Conservation (phyloP, 1,140 invertebrate genomes). For the Tetramorium simillimum region DNA sequence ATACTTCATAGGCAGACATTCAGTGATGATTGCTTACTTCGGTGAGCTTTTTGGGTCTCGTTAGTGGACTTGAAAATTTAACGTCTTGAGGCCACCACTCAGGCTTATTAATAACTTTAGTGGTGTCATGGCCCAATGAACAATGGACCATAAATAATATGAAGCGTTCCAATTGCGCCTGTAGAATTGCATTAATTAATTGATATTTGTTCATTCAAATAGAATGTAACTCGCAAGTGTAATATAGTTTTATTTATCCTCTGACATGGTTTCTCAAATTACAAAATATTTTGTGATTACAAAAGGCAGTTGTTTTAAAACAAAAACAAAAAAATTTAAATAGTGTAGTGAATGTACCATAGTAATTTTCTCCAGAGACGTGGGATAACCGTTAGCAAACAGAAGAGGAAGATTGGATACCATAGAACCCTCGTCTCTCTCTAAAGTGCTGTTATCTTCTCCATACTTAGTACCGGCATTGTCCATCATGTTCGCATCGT, state of each 20-base stretch:
- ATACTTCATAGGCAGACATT: background rate
- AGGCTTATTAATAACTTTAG: conserved; percentile 87
- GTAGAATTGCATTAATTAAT: conserved; percentile 36
- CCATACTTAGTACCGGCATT: conserved; percentile 73
- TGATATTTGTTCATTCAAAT: background rate
- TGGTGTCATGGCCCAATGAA: conserved; percentile 88
- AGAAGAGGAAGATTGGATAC: conserved; percentile 89
- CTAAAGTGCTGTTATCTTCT: conserved; percentile 68
- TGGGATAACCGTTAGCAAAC: conserved; percentile 90
- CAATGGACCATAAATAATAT: conserved; percentile 91
- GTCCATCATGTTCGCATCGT: conserved; percentile 78
- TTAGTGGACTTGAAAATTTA: conserved; percentile 88
- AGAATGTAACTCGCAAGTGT: background rate
- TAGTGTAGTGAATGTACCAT: conserved; percentile 78
- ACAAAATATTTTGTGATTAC: background rate
- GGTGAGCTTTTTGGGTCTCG: conserved; percentile 85
- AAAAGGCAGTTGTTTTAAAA: background rate
- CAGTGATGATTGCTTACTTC: conserved; percentile 81
- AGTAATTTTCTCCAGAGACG: conserved; percentile 88
- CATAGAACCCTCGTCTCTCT: conserved; percentile 84
- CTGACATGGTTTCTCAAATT: background rate
- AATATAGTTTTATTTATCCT: background rate
- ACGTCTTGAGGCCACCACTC: conserved; percentile 90
- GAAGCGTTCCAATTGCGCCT: conserved; percentile 88
- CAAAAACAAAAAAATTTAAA: background rate